These are phyloP conservation scores for Yponomeuta evonymella DNA, from an alignment of 2,888 invertebrate species.

Conservation along the genomic window DNA sequence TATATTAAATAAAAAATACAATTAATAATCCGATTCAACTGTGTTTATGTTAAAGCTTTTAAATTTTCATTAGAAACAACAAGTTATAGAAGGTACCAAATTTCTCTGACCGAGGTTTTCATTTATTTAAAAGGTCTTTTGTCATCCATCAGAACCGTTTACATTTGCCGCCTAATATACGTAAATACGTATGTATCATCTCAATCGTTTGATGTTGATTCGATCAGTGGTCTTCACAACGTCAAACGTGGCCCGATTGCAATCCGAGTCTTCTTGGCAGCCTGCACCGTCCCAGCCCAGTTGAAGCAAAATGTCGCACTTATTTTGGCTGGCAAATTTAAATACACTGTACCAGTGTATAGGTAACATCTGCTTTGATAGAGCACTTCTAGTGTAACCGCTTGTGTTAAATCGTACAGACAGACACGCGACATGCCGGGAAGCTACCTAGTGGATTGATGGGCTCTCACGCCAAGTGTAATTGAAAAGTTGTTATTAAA, in stretches of 20 bases:
- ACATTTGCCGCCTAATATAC: background rate
- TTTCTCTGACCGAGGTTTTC: too few species aligned
- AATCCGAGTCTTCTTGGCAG: slow-evolving; percentile 70
- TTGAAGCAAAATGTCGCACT: slow-evolving; percentile 73
- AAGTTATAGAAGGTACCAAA: too few species aligned
- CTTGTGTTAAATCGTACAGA: slow-evolving; percentile 28
- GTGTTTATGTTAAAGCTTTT: too few species aligned
- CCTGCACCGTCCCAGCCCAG: slow-evolving; percentile 55
- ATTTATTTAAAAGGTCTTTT: too few species aligned
- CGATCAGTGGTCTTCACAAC: slow-evolving; percentile 16
- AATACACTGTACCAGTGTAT: slow-evolving; percentile 30
- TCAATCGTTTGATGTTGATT: background rate
- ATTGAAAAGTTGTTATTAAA: slow-evolving; percentile 32
- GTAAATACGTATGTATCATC: background rate
- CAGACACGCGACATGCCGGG: slow-evolving; percentile 18
- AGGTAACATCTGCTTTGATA: slow-evolving; percentile 22
- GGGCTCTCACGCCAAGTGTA: slow-evolving; percentile 42
- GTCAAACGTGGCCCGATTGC: slow-evolving; percentile 50
- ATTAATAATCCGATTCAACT: too few species aligned
- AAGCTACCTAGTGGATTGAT: background rate
- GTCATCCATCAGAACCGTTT: background rate
- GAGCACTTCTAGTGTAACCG: slow-evolving; percentile 34
- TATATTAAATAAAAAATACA: too few species aligned
- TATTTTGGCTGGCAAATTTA: slow-evolving; percentile 75
- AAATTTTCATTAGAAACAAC: too few species aligned